Base-by-base conservation (phyloP, 2,113 vertebrate species). In the Clarias magur region DNA sequence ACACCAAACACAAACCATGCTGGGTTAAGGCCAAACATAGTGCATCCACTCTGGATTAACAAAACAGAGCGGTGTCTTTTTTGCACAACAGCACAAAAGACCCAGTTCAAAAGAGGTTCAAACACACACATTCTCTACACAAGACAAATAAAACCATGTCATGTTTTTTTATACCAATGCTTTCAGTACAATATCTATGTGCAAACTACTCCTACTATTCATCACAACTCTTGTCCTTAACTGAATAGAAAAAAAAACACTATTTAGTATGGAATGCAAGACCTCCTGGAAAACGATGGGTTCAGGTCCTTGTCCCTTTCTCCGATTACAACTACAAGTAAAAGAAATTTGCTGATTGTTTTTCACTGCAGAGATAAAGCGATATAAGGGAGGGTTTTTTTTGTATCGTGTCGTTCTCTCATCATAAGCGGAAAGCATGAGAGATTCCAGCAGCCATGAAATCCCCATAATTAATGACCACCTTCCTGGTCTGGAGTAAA, bases 221-320 rank as follows among this genome's bases (percentile, higher is more conserved):
- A 76, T n/a, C 12, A n/a, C 42, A 25, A 5, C 11, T 53, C 48
- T 54, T n/a, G 73, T 78, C 70, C 4, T 72, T 72, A 72, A 15
- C 70, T 42, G 19, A 73, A 76, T 54, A 25, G 48, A 48, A 48
- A 7, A 42, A 48, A 48, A 48, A 48, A 7, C 48, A 13, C 25
- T 48, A 11, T 78, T 78, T 53, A 78, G 76, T 57, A 59, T 80
- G 8, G 23, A 80, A 80, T 59, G 19, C 78, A 80, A 57, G n/a
- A 79, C 76, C 1, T 16, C 1, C n/a, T 79, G 53, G 15, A 80
- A 30, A 80, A 57, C 17, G 15, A 30, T 34, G 13, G 7, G 10
- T 57, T 80, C 27, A 30, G 54, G 25, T 7, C 25, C n/a, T 17
- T 57, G 38, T 79, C 73, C 48, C 48, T 48, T 48, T 48, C 48